Percentiles rank a stretch among this genome's conserved stretches.
Evolutionary conservation across 2,113 vertebrate species (phyloP).

Genomic region (Corythornis madagascariensis): DNA sequence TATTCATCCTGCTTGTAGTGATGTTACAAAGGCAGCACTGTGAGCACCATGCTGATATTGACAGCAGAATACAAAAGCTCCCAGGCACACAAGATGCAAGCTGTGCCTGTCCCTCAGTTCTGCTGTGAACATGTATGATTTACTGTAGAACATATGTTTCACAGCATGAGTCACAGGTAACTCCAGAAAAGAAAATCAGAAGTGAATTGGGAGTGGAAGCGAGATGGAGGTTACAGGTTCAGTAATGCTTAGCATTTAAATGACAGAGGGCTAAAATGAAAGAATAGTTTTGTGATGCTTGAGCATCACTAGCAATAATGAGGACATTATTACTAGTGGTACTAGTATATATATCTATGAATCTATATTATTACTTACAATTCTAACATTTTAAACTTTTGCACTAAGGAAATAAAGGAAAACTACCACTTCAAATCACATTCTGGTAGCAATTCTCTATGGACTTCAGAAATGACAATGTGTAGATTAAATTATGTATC

Average conservation of each 20-base stretch:
- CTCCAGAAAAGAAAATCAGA: not conserved
- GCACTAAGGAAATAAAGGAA: not conserved
- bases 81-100: not conserved
- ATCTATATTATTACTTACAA: not conserved
- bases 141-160: not conserved
- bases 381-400: not conserved
- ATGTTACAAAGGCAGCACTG: not conserved
- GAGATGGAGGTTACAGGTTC: not conserved
- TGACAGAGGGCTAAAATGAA: not conserved
- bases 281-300: not conserved
- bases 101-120: not conserved
- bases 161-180: not conserved
- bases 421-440: not conserved
- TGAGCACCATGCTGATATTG: not conserved
- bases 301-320: not conserved
- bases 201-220: not conserved
- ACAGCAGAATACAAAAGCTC: not conserved
- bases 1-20: not conserved
- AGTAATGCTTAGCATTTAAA: not conserved
- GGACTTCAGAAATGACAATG: not conserved
- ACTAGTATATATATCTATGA: too few relatives aligned
- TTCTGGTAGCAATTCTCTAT: not conserved
- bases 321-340: not conserved
- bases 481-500: not conserved
- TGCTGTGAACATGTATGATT: not conserved